Percentiles rank a stretch among this genome's conserved stretches.
Evolutionary conservation across 2,888 invertebrate species (phyloP).

Genomic region (Eulithis testata): DNA sequence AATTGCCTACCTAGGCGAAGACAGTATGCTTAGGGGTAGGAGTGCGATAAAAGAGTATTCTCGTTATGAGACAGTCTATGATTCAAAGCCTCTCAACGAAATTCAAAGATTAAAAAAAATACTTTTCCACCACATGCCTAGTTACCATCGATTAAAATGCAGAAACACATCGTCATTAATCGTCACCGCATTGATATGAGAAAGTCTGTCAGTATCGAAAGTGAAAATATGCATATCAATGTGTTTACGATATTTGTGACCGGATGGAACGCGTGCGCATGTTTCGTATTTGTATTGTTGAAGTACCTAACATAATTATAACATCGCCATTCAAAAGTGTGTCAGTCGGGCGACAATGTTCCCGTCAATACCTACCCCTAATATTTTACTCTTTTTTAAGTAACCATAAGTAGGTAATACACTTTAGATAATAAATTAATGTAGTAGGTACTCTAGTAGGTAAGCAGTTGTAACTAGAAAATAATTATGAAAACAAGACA

Average conservation of each 20-base stretch:
- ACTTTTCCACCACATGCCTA: neutral
- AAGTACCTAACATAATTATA: slow-evolving; percentile 61
- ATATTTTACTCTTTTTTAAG: too few species aligned
- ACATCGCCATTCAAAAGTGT: slow-evolving; percentile 67
- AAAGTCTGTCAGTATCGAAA: slow-evolving; percentile 34
- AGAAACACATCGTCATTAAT: slow-evolving; percentile 13
- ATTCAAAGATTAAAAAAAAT: too few species aligned
- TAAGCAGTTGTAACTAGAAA: neutral
- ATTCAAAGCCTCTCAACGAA: too few species aligned
- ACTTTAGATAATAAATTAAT: too few species aligned
- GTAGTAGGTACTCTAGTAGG: too few species aligned
- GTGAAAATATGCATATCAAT: slow-evolving; percentile 35
- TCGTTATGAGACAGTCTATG: too few species aligned
- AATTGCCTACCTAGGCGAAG: too few species aligned
- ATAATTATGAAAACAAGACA: neutral
- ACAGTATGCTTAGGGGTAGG: too few species aligned
- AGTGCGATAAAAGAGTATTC: too few species aligned
- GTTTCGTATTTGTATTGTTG: slow-evolving; percentile 49
- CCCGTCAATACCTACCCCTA: slow-evolving; percentile 19
- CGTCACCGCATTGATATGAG: slow-evolving; percentile 24
- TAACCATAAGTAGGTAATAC: too few species aligned
- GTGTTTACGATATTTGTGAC: slow-evolving; percentile 31
- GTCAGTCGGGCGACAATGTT: slow-evolving; percentile 64
- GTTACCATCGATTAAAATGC: slow-evolving; percentile 10
- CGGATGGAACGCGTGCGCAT: slow-evolving; percentile 34